Evolutionary conservation across 2,113 vertebrate genomes (phyloP).

Genomic region (Prochilodus magdalenae): DNA sequence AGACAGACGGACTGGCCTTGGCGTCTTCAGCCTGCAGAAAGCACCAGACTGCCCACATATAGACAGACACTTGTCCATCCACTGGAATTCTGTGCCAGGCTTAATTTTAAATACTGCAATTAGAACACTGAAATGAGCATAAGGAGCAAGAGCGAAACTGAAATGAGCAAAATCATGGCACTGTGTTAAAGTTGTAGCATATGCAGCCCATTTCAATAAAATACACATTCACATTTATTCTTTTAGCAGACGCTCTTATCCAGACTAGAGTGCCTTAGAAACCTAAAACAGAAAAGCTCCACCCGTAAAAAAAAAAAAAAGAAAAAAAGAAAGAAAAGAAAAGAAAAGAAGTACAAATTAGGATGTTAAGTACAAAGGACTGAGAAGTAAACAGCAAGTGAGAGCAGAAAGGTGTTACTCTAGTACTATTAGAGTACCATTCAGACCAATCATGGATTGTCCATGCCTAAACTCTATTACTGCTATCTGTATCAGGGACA

Average conservation of each 20-base stretch:
- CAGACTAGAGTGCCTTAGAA: neutral
- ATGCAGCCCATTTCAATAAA: neutral
- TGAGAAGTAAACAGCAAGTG: neutral
- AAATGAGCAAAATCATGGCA: neutral
- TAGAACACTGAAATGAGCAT: neutral
- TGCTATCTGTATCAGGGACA: too few species aligned
- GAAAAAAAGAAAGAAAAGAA: too few species aligned
- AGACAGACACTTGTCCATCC: neutral
- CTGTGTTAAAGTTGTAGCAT: neutral
- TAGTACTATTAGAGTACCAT: neutral
- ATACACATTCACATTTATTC: neutral
- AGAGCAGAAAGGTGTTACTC: neutral
- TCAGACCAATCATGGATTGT: neutral
- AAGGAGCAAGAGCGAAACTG: neutral
- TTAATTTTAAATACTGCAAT: neutral
- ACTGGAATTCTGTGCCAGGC: neutral
- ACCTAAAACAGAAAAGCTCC: too few species aligned
- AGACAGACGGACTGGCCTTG: constrained; percentile 59
- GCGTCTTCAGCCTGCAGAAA: constrained; percentile 23
- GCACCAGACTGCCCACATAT: constrained; percentile 18
- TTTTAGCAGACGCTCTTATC: neutral
- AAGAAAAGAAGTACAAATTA: too few species aligned
- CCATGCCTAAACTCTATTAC: neutral
- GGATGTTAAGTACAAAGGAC: neutral
- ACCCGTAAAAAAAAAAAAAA: too few species aligned